Conservation (phyloP, 2,113 vertebrate genomes). For the Amazona guildingii region DNA sequence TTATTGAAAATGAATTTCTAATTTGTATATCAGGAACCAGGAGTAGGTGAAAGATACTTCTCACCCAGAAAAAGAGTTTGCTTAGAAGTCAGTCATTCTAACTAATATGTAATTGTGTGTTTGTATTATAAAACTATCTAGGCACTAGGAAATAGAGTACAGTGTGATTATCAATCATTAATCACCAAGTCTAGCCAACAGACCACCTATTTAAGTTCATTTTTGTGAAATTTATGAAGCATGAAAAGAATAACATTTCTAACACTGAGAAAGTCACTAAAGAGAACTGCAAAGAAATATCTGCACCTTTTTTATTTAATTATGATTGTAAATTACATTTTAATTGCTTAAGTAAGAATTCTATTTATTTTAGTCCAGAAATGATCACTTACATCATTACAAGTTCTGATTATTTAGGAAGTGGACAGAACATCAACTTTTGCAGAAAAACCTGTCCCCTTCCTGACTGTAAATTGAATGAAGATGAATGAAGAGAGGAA, state of each 20-base stretch:
- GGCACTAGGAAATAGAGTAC: background rate
- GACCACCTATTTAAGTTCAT: background rate
- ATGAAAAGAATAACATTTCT: background rate
- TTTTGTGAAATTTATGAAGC: background rate
- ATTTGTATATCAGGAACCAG: background rate
- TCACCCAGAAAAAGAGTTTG: background rate
- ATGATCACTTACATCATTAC: background rate
- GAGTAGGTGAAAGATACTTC: background rate
- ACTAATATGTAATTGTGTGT: background rate
- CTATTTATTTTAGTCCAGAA: background rate
- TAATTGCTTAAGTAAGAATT: background rate
- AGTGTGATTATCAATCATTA: background rate
- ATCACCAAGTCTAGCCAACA: background rate
- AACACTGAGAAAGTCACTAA: background rate
- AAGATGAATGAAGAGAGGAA: background rate
- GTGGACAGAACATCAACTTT: background rate
- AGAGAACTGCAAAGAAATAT: background rate
- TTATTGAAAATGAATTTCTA: background rate
- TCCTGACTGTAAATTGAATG: background rate
- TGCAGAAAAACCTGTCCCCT: background rate
- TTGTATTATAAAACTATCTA: background rate
- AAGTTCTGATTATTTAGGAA: background rate
- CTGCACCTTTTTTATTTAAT: background rate
- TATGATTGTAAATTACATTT: background rate
- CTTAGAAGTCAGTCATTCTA: background rate